Percentiles rank a stretch among this genome's conserved stretches.
Conservation (phyloP, 2,797 vertebrate genomes). For the Acanthurus tractus region DNA sequence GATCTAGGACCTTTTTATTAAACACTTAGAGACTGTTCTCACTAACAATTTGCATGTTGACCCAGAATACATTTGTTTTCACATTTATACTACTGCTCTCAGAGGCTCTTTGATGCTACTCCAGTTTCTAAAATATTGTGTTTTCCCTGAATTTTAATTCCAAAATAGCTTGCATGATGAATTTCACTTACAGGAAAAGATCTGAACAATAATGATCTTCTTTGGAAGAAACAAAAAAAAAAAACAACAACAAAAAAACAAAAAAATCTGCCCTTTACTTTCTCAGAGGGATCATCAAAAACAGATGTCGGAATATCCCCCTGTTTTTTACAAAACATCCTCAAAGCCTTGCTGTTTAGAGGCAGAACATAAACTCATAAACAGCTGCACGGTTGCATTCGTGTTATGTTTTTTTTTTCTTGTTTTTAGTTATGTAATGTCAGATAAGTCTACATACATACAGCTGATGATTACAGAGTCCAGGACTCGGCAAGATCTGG, state of each 20-base stretch:
- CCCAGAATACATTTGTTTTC: constrained; percentile 23
- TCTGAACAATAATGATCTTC: constrained; percentile 64
- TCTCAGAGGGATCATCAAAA: constrained; percentile 65
- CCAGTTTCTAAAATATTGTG: constrained; percentile 52
- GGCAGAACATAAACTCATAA: constrained; percentile 17
- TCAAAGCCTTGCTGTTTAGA: constrained; percentile 45
- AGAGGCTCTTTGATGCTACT: constrained; percentile 39
- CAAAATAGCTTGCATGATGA: constrained; percentile 48
- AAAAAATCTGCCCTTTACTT: constrained; percentile 52
- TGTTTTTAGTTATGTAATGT: constrained; percentile 52
- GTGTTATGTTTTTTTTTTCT: constrained; percentile 10
- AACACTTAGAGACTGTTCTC: background rate
- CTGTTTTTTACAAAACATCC: constrained; percentile 49
- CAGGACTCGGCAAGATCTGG: constrained; percentile 46
- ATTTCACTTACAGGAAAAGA: constrained; percentile 71
- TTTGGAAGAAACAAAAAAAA: constrained; percentile 48
- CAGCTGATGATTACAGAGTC: constrained; percentile 54
- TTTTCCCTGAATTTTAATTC: constrained; percentile 47
- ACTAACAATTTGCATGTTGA: constrained; percentile 4
- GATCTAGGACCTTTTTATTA: constrained; percentile 9
- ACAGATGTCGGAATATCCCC: constrained; percentile 67
- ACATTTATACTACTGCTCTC: constrained; percentile 16
- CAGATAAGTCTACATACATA: constrained; percentile 47
- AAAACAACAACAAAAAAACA: constrained; percentile 40
- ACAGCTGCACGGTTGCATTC: constrained; percentile 56